Percentiles rank a stretch among this genome's conserved stretches.
phyloP scores from a whole-genome alignment of 2,113 vertebrate species.

The Actinemys pallida region DNA sequence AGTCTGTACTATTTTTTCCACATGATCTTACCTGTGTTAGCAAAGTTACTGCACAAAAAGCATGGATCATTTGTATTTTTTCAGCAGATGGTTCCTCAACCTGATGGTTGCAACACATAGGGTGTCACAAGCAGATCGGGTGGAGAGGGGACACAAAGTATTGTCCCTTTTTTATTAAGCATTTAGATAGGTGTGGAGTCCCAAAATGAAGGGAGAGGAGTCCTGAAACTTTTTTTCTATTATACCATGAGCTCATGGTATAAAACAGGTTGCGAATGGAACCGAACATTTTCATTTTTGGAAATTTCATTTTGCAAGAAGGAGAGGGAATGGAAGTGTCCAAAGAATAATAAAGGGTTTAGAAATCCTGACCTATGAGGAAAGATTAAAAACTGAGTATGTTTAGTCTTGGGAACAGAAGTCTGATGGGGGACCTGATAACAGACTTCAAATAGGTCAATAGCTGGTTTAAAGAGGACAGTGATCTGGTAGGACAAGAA shows the following conservation, averaged over 20 bases:
- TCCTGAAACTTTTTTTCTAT: background rate
- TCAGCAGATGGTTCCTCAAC: background rate
- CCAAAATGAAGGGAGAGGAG: rapidly evolving
- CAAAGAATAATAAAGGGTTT: background rate
- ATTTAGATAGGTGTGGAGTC: background rate
- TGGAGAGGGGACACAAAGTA: background rate
- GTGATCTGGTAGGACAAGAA: background rate
- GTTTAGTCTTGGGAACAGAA: background rate
- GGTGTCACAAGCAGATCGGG: rapidly evolving
- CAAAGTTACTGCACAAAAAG: rapidly evolving
- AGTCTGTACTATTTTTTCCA: background rate
- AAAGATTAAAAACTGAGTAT: background rate
- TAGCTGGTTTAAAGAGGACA: background rate
- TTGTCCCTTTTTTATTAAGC: background rate
- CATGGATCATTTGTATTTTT: background rate
- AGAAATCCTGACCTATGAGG: background rate
- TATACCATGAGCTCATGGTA: rapidly evolving
- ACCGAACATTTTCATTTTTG: background rate
- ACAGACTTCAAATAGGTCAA: background rate
- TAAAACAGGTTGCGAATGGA: background rate
- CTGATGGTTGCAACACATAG: rapidly evolving
- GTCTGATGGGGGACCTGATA: background rate
- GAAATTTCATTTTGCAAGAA: background rate
- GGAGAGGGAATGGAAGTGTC: background rate
- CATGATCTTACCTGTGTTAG: too few relatives aligned